These are phyloP conservation scores for Agrilus mali DNA, from an alignment of 2,888 invertebrate genomes.

Conservation along the genomic window DNA sequence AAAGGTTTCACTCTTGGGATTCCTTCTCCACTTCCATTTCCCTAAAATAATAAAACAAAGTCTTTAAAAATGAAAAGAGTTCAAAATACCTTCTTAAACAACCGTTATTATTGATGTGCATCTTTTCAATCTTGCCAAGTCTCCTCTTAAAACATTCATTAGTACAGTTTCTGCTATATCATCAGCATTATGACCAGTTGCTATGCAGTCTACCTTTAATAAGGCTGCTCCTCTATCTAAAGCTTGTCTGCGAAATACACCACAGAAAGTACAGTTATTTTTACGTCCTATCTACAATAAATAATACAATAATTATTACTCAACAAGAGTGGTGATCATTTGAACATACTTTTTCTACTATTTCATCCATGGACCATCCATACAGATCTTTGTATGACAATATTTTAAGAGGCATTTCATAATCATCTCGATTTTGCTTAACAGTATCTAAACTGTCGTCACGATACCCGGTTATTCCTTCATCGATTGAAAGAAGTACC, in stretches of 20 bases:
- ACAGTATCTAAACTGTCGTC: constrained; percentile 97
- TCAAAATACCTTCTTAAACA: constrained; percentile 18
- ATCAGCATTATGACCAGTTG: constrained; percentile 94
- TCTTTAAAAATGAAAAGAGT: not conserved
- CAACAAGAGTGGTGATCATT: not conserved
- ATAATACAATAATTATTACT: constrained; percentile 3
- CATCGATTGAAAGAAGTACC: constrained; percentile 90
- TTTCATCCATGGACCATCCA: constrained; percentile 99
- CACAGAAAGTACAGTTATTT: constrained; percentile 96
- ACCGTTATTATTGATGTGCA: constrained; percentile 87
- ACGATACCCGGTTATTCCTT: constrained; percentile 91
- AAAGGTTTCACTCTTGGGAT: constrained; percentile 91
- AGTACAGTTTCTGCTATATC: constrained; percentile 97
- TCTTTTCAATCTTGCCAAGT: constrained; percentile 82
- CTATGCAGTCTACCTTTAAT: constrained; percentile 82
- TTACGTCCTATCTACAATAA: constrained; percentile 56
- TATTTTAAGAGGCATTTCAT: constrained; percentile 85
- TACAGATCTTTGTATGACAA: constrained; percentile 94
- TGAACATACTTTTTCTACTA: constrained; percentile 65
- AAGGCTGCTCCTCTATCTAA: constrained; percentile 87
- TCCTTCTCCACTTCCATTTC: constrained; percentile 51
- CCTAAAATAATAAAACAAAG: constrained; percentile 36
- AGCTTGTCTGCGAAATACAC: constrained; percentile 91
- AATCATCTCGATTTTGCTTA: constrained; percentile 86
- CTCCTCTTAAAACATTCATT: constrained; percentile 95